Evolutionary conservation across 2,888 invertebrate genomes (phyloP), one percentile per base, ranked within the genome.

Genomic region (Ischnus inquisitorius): DNA sequence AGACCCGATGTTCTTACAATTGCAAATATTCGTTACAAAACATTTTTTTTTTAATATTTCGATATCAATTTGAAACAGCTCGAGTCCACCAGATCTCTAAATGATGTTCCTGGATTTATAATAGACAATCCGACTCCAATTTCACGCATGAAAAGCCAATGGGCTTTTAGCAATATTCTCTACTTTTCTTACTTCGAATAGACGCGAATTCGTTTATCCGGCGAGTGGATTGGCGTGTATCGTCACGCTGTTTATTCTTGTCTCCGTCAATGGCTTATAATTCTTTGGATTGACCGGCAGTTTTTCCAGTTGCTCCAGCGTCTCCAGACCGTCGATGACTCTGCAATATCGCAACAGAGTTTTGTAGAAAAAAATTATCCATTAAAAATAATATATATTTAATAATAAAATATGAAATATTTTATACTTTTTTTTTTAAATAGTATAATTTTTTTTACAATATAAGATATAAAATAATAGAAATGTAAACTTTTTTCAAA

Each of bases 151-250:
- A n/a, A 12, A 54, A 3, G 22, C 22, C 1, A 22, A 54, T 22
- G 22, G 0, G 19, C 12, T 54, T 10, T 22, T 12, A 22, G 54
- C 19, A 14, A 64, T 22, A 48, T 77, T 62, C 83, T 80, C 25
- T 83, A 80, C 65, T 83, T 83, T 71, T 72, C 68, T 75, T 83
- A 79, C 67, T 60, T 60, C 16, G 34, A 43, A 79, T 65, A 64
- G 39, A 74, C 62, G 57, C 5, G 43, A 67, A 51, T 25, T 39
- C n/a, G 28, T 83, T 94, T 92, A 97, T 86, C 95, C 96, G 64
- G 99, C 99, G 89, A 99, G 94, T 16, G 99, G 99, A 95, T 99
- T 99, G 3, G 99, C 99, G 95, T 99, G 99, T 92, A 99, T 98
- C 6, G 98, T 99, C 14, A 99, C 95, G 90, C 95, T 96, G 91